Evolutionary conservation across 2,113 vertebrate genomes (phyloP), one percentile per base, ranked within the genome.

Genomic region (Cromileptes altivelis): DNA sequence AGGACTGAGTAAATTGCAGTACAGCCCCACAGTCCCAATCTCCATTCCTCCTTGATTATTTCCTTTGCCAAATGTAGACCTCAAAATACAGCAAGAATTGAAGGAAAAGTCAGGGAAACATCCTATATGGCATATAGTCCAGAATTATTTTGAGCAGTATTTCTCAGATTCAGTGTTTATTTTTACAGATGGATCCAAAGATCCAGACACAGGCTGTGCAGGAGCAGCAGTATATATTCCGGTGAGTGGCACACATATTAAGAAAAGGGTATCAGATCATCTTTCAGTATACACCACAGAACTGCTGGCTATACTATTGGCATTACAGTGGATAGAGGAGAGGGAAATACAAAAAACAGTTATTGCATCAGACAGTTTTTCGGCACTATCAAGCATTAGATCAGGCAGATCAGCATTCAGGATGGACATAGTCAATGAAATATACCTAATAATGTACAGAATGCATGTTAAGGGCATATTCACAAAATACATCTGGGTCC

Each of bases 211-310:
- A 37, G 30, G 55, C 1, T 40, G 40, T 40, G 40, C 40, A 40
- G 40, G 40, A 3, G 40, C 40, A 40, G 40, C 40, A 40, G n/a
- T 37, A n/a, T 62, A 4, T 19, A 27, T 15, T 13, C 60, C 60
- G 18, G 8, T 37, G 30, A 19, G 4, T 62, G 60, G 33, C 4
- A 7, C 27, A 8, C 18, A 2, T 30, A 60, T 60, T 17, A 60
- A 60, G 14, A 60, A 60, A 60, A 30, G 61, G 6, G 33, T 47
- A 45, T 23, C 21, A 47, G 21, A 65, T 40, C 40, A 65, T 65
- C 11, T 65, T 2, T 47, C 63, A 47, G 42, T 65, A 47, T 47
- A 65, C 10, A 65, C 63, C 40, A 65, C 40, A 65, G 63, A 65
- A 40, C n/a, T 65, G 11, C 14, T 25, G 42, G 40, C 37, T 25